Evolutionary conservation across 2,797 vertebrate species (phyloP).

Genomic region (Amblyopsis hoosieri): DNA sequence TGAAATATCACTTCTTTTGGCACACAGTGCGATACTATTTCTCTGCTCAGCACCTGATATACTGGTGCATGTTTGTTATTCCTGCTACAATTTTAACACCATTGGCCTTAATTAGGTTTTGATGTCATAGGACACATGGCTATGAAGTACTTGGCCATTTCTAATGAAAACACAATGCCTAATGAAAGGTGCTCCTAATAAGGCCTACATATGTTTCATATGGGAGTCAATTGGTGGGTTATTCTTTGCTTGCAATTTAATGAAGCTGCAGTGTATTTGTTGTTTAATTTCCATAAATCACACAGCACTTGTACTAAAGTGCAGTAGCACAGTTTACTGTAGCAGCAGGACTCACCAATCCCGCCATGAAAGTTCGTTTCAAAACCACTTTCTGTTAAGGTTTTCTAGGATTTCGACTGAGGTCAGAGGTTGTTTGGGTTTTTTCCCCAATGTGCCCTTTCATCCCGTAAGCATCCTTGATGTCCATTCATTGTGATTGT

Average conservation of each 20-base stretch:
- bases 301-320: constrained; percentile 31
- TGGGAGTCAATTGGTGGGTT: constrained; percentile 24
- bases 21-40: too few relatives aligned
- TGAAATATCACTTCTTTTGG: too few relatives aligned
- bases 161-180: constrained; percentile 13
- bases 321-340: background rate
- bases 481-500: too few relatives aligned
- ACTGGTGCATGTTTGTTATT: background rate
- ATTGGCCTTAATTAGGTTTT: constrained; percentile 21
- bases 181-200: constrained; percentile 10
- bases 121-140: constrained; percentile 44
- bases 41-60: background rate
- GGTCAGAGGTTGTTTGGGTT: too few relatives aligned
- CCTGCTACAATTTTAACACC: constrained; percentile 8
- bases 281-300: constrained; percentile 43
- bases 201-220: constrained; percentile 17
- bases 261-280: constrained; percentile 31
- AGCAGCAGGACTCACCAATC: background rate
- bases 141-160: constrained; percentile 9
- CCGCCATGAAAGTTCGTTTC: background rate
- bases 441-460: too few relatives aligned
- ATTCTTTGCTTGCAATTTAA: constrained; percentile 36
- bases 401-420: too few relatives aligned
- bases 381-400: too few relatives aligned
- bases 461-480: too few relatives aligned